Evolutionary conservation across 2,797 vertebrate species (phyloP), one percentile per base, ranked within the genome.

Genomic region (Trematomus bernacchii): DNA sequence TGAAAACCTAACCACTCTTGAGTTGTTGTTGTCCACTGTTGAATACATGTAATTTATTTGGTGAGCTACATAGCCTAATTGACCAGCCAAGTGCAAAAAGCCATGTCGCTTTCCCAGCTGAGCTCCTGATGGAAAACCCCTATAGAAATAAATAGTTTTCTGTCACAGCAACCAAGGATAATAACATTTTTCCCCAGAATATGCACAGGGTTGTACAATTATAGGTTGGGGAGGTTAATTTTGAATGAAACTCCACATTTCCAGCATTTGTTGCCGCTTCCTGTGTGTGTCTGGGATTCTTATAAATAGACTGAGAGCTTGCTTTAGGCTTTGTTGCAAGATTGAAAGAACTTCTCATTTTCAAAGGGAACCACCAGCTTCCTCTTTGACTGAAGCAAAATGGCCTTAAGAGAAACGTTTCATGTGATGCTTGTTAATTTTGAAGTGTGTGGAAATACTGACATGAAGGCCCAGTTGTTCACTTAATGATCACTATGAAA

Each of bases 31-130:
- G 77, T 79, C 71, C 67, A 6, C 59, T 77, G 55, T 64, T 85
- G 59, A 83, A 80, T 80, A 59, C 63, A 80, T 81, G 52, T 76
- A 48, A 58, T 80, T 76, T 83, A 23, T 79, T 80, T 73, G 50
- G 40, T 47, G 64, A 82, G 61, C 59, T 40, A n/a, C 30, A 70
- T 71, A 85, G 80, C 63, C 73, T 83, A 86, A 91, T 89, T 91
- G 82, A 87, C 72, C 90, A 87, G 66, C 66, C 87, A 82, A 87
- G 87, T 91, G 85, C 57, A 79, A 89, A 62, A 77, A 71, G 43
- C 63, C 47, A 51, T 61, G 43, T 19, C 62, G 60, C 13, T 61
- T 55, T 42, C 70, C 73, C 67, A 66, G 70, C 71, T 78, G 53
- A 64, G 48, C 74, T n/a, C 14, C 16, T 61, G 23, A 71, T 55